phyloP scores from a whole-genome alignment of 2,797 vertebrate species.

The Scolopax rusticola region DNA sequence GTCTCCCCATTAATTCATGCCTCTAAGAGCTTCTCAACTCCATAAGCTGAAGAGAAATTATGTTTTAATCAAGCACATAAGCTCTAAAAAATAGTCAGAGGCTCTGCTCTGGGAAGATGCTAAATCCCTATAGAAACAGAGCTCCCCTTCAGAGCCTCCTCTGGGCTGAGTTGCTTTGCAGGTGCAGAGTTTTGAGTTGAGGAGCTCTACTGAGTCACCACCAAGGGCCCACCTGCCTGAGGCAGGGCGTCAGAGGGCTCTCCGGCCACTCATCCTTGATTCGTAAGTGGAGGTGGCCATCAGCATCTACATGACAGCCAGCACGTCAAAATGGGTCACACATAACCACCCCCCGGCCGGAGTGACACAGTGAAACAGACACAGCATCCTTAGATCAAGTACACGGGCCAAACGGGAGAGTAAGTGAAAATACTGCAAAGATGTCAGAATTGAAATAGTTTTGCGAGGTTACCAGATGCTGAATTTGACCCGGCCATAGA shows the following conservation, averaged over 20 bases:
- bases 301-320: background rate
- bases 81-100: background rate
- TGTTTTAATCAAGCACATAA: background rate
- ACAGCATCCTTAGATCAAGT: background rate
- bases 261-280: rapidly evolving
- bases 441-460: background rate
- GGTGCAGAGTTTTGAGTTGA: background rate
- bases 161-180: background rate
- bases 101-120: background rate
- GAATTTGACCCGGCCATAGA: background rate
- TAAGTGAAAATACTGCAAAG: background rate
- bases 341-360: no score
- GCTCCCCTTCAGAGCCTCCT: background rate
- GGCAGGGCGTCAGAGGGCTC: background rate
- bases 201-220: background rate
- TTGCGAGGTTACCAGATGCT: rapidly evolving
- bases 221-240: background rate
- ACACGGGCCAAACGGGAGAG: rapidly evolving
- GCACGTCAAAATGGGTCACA: rapidly evolving
- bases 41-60: background rate
- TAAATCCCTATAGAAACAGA: background rate
- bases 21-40: background rate
- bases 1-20: background rate
- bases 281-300: rapidly evolving
- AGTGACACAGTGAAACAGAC: background rate